Evolutionary conservation across 2,113 vertebrate species (phyloP).

Genomic region (Aptenodytes forsteri): DNA sequence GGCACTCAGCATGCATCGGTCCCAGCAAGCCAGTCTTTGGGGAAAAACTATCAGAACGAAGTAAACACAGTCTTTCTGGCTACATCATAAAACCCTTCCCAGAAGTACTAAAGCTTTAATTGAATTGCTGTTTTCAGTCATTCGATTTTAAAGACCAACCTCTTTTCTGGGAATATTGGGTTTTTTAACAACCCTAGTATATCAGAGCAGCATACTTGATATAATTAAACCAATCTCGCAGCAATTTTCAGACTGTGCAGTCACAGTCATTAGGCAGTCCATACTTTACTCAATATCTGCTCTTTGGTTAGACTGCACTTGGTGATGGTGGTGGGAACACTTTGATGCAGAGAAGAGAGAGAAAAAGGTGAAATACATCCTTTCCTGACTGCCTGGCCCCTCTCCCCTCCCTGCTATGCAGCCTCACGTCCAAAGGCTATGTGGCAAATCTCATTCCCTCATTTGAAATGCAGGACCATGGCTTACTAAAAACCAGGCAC

Average conservation of each 20-base stretch:
- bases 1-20: rapidly evolving
- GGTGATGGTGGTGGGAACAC: not conserved
- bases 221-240: not conserved
- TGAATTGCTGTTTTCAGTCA: not conserved
- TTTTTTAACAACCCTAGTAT: not conserved
- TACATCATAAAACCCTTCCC: not conserved
- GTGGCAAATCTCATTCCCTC: not conserved
- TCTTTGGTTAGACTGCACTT: not conserved
- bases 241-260: not conserved
- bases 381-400: not conserved
- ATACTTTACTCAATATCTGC: not conserved
- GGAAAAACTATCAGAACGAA: not conserved
- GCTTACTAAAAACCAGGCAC: not conserved
- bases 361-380: not conserved
- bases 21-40: not conserved
- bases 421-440: not conserved
- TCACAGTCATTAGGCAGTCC: not conserved
- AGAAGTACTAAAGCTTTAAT: constrained; percentile 23
- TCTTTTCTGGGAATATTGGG: not conserved
- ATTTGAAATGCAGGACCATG: not conserved
- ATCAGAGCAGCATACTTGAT: not conserved
- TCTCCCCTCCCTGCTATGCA: not conserved
- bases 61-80: not conserved
- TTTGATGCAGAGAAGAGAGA: not conserved
- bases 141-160: not conserved